Evolutionary conservation across 92 coral and sea anemone species (phyloP).

Genomic region (Montipora capitata): DNA sequence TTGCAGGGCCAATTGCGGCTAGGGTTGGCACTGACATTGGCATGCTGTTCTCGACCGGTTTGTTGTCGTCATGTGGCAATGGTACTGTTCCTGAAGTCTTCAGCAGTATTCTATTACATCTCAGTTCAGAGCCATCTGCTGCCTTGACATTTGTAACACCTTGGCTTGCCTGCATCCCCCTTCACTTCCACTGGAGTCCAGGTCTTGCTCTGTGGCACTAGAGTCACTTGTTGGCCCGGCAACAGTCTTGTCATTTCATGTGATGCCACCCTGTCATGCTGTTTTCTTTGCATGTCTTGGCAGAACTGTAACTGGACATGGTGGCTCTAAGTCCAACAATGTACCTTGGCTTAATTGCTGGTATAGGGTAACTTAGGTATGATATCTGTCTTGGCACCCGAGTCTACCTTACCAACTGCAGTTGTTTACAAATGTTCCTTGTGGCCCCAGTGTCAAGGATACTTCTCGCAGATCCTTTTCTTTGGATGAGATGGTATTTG

Average conservation of each 20-base stretch:
- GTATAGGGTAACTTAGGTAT: too few relatives aligned
- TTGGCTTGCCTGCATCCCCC: constrained; percentile 25
- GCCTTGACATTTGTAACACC: neutral
- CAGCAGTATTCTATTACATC: too few relatives aligned
- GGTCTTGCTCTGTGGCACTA: constrained; percentile 29
- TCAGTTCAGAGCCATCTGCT: too few relatives aligned
- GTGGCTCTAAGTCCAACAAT: constrained; percentile 8
- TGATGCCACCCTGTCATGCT: constrained; percentile 41
- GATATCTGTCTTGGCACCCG: too few relatives aligned
- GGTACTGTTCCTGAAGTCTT: constrained; percentile 1
- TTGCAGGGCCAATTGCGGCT: neutral
- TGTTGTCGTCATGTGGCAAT: neutral
- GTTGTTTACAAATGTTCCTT: too few relatives aligned
- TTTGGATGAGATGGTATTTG: too few relatives aligned
- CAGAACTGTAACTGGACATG: neutral
- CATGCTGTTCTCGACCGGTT: neutral
- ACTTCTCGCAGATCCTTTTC: too few relatives aligned
- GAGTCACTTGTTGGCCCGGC: constrained; percentile 65
- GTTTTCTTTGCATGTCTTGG: constrained; percentile 50
- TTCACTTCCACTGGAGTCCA: constrained; percentile 12
- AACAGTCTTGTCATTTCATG: constrained; percentile 38
- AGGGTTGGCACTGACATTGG: neutral
- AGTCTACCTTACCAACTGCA: too few relatives aligned
- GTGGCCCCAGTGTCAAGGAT: too few relatives aligned
- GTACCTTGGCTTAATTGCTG: too few relatives aligned